Percentiles rank a stretch among this genome's conserved stretches.
Conservation (phyloP, 1,140 invertebrate species). For the Pogonomyrmex californicus region DNA sequence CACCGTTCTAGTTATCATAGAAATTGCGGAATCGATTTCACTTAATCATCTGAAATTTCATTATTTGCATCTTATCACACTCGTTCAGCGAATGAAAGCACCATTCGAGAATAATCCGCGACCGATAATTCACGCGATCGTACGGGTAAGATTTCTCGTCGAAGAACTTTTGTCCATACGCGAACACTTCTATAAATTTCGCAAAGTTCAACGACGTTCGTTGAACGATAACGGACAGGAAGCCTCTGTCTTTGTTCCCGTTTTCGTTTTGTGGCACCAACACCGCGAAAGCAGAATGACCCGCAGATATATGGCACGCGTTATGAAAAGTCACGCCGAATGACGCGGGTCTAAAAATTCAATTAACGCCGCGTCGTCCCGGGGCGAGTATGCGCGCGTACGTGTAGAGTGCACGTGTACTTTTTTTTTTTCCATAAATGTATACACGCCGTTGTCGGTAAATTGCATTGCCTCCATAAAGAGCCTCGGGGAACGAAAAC, state of each 20-base stretch:
- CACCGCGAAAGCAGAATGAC: constrained; percentile 13
- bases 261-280: constrained; percentile 25
- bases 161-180: background rate
- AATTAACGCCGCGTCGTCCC: constrained; percentile 57
- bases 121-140: background rate
- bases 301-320: constrained; percentile 51
- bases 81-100: background rate
- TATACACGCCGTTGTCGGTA: constrained; percentile 55
- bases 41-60: constrained; percentile 40
- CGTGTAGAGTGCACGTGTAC: background rate
- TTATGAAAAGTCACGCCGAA: constrained; percentile 65
- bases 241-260: background rate
- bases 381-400: constrained; percentile 16
- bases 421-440: constrained; percentile 21
- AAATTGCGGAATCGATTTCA: constrained; percentile 36
- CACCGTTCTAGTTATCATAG: constrained; percentile 37
- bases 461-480: constrained; percentile 64
- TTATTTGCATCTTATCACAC: constrained; percentile 30
- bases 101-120: background rate
- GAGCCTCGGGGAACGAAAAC: constrained; percentile 52
- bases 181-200: background rate
- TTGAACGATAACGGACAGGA: background rate
- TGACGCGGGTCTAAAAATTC: constrained; percentile 64
- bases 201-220: background rate
- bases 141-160: background rate